Evolutionary conservation across 2,888 invertebrate species (phyloP).

Genomic region (Drosophila paranaensis): DNA sequence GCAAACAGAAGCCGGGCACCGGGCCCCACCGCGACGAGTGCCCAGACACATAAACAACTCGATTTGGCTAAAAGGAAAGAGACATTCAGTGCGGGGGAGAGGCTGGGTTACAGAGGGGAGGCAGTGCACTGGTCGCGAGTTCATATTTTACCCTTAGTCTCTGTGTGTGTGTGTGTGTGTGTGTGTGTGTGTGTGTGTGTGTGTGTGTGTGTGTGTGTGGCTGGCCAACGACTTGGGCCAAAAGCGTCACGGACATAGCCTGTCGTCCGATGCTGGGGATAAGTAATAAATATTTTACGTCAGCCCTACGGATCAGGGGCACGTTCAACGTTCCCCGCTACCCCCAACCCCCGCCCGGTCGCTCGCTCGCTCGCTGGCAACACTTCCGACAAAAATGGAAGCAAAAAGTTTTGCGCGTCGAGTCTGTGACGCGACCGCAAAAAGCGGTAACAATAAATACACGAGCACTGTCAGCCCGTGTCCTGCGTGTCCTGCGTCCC

Average conservation of each 20-base stretch:
- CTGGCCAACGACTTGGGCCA: conserved; percentile 30
- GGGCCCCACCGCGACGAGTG: conserved; percentile 14
- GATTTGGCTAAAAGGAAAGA: conserved; percentile 37
- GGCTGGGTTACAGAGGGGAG: background rate
- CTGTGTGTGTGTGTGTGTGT: background rate
- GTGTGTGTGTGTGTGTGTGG: conserved; percentile 3
- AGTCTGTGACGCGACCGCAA: conserved; percentile 53
- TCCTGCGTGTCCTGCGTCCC: background rate
- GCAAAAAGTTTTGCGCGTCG: conserved; percentile 53
- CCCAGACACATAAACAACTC: conserved; percentile 73
- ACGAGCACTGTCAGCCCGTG: conserved; percentile 38
- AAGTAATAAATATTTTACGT: conserved; percentile 77
- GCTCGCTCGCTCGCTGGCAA: conserved; percentile 1
- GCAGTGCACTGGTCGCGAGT: conserved; percentile 16
- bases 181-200: background rate
- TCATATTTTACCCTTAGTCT: conserved; percentile 68
- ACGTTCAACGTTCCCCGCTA: conserved; percentile 29
- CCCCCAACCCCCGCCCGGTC: background rate
- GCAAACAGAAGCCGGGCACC: conserved; percentile 1
- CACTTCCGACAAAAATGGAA: conserved; percentile 37
- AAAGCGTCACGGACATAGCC: conserved; percentile 38
- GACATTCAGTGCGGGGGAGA: conserved; percentile 19
- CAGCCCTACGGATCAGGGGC: conserved; percentile 55
- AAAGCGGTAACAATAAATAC: conserved; percentile 78
- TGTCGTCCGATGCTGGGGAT: conserved; percentile 47